These are phyloP conservation scores for Hemicentrotus pulcherrimus DNA, from an alignment of 35 echinoderm and acorn worm species.

Conservation along the genomic window DNA sequence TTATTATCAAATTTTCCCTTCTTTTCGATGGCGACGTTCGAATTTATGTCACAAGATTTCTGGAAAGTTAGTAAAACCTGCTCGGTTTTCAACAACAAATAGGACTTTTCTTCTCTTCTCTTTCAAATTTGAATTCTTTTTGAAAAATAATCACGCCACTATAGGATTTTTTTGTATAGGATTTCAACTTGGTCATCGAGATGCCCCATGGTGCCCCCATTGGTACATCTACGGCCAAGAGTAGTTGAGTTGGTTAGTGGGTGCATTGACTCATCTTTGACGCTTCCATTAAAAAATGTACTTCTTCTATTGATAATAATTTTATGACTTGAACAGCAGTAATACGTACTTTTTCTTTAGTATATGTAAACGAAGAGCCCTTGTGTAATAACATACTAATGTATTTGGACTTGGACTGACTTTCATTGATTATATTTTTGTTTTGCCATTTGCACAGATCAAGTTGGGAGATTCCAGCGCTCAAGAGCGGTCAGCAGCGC, in stretches of 20 bases:
- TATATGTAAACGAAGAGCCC: no score
- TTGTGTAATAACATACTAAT: no score
- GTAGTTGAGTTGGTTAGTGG: neutral
- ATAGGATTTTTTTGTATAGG: no score
- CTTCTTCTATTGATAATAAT: neutral
- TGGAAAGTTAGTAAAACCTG: no score
- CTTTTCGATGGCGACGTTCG: neutral
- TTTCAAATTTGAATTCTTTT: no score
- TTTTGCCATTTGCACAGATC: slow-evolving; percentile 73
- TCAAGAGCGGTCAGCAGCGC: slow-evolving; percentile 81
- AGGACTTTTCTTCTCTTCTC: no score
- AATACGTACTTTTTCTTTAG: neutral
- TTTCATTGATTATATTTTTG: slow-evolving; percentile 1
- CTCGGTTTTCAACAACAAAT: no score
- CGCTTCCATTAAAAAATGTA: neutral
- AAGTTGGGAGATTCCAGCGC: slow-evolving; percentile 96
- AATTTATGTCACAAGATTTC: neutral
- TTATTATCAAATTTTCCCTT: neutral
- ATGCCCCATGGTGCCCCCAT: no score
- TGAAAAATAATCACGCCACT: no score
- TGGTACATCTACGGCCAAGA: no score
- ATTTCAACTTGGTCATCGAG: no score
- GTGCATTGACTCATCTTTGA: neutral
- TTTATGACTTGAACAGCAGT: neutral
- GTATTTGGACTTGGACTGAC: neutral